A percentile compares a stretch with the other conserved stretches of the same genome.
phyloP scores from a whole-genome alignment of 2,797 vertebrate species.

The Micropoecilia bifurca region DNA sequence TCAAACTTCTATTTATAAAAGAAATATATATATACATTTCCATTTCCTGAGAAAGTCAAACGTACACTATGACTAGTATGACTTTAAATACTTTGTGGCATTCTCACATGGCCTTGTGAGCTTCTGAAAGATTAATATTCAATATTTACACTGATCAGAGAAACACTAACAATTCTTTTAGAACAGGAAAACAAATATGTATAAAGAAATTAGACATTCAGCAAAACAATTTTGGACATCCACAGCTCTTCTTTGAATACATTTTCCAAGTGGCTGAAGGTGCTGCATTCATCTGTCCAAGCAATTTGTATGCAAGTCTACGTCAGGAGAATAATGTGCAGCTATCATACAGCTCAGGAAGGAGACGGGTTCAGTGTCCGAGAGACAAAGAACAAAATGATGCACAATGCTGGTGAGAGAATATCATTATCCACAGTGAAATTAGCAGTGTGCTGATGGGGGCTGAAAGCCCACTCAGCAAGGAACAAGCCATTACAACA shows the following conservation, averaged over 20 bases:
- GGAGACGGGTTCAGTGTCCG: background rate
- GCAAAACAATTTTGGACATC: background rate
- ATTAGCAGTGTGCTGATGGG: background rate
- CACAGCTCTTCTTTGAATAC: background rate
- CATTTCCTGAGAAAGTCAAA: background rate
- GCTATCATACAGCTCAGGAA: background rate
- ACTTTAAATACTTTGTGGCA: background rate
- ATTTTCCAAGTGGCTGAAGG: background rate
- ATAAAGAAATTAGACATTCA: background rate
- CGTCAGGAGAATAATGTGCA: background rate
- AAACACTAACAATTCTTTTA: background rate
- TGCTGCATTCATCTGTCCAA: background rate
- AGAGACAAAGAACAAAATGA: background rate
- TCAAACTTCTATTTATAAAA: no score
- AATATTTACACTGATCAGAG: background rate
- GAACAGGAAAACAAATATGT: background rate
- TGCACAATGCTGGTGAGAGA: background rate
- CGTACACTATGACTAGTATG: background rate
- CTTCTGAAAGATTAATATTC: background rate
- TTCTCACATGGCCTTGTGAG: background rate
- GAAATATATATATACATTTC: background rate
- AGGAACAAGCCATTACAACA: background rate
- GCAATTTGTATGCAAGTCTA: background rate
- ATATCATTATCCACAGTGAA: background rate
- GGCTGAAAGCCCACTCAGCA: background rate